Evolutionary conservation across 1,140 invertebrate species (phyloP), one percentile per base, ranked within the genome.

Genomic region (Anastrepha ludens): DNA sequence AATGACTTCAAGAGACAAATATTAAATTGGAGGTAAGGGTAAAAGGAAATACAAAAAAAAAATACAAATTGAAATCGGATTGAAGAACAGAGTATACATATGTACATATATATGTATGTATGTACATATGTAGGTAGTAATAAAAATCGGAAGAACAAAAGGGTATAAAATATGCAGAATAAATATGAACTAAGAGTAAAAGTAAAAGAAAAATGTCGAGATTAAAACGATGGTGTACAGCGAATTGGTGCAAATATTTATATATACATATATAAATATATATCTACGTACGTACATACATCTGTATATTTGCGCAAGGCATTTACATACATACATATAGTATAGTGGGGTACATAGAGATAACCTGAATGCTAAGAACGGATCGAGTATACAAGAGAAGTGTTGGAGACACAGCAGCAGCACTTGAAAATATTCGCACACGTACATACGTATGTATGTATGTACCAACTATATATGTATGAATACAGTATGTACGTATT

Each of bases 181-280:
- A 81, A 81, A 81, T 81, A 81, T 81, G 55, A 81, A 81, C 17
- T 55, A 81, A 81, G 47, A 55, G 74, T 81, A 81, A 81, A 81
- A 81, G 74, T 81, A 29, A 9, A 81, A 58, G 74, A 81, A 81
- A 81, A 81, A 55, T 58, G 44, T 81, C 47, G 74, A 81, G 74
- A 81, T 81, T 81, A 81, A 67, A 81, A 81, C 47, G 74, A 20
- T 58, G 74, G 74, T 81, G 11, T 81, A 81, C 74, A 55, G 47
- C 17, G 55, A 81, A 81, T 81, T 81, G 47, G 74, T 81, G 74
- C 74, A 81, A 55, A 81, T 58, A 47, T 29, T 81, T 55, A 17
- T 81, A 81, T 20, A 7, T 81, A 81, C 55, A 55, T 78, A n/a
- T 29, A 67, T 67, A 17, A 15, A 39, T 39, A 2, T 11, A 9